These are phyloP conservation scores for Gadus macrocephalus DNA, from an alignment of 2,113 vertebrate species.

Conservation along the genomic window DNA sequence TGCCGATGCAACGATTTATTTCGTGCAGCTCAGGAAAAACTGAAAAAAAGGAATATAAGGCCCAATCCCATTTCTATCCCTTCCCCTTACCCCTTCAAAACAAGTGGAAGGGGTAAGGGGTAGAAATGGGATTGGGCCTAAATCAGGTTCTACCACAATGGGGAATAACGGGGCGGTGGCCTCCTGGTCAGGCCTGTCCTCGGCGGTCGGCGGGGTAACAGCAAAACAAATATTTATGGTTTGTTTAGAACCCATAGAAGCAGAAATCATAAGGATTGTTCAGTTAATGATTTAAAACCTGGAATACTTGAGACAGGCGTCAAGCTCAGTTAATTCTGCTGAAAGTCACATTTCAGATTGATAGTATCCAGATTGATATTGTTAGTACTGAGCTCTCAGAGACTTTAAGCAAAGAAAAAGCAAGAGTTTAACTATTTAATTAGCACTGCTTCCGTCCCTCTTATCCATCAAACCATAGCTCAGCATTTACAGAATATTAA, in stretches of 20 bases:
- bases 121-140: too few relatives aligned
- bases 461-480: constrained; percentile 7
- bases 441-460: constrained; percentile 16
- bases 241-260: constrained; percentile 2
- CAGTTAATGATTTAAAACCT: constrained; percentile 8
- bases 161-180: too few relatives aligned
- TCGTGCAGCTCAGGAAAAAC: too few relatives aligned
- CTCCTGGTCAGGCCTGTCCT: too few relatives aligned
- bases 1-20: too few relatives aligned
- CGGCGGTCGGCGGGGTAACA: too few relatives aligned
- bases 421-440: constrained; percentile 26
- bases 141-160: too few relatives aligned
- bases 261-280: neutral
- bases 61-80: too few relatives aligned
- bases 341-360: neutral
- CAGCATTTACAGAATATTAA: constrained; percentile 11
- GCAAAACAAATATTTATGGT: constrained; percentile 26
- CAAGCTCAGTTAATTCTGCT: neutral
- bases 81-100: too few relatives aligned
- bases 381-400: neutral
- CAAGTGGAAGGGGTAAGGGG: too few relatives aligned
- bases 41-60: too few relatives aligned
- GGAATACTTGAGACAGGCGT: constrained; percentile 3
- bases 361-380: constrained; percentile 1
- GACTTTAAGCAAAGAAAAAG: neutral